A percentile compares a stretch with the other conserved stretches of the same genome.
phyloP scores from a whole-genome alignment of 2,113 vertebrate species.

The Trinectes maculatus region DNA sequence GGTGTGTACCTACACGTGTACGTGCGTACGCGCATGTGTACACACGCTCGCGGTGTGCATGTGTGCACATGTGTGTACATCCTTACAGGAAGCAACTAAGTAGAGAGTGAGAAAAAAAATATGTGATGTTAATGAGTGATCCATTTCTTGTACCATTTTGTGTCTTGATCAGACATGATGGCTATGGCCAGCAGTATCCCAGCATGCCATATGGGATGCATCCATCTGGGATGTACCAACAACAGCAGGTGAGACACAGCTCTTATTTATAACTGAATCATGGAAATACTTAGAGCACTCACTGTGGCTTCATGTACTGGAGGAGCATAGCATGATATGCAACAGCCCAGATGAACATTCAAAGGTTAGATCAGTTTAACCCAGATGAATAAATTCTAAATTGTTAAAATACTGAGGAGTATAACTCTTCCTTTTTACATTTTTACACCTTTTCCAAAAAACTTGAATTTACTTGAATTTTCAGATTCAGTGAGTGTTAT shows the following conservation, averaged over 20 bases:
- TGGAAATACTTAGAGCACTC: neutral
- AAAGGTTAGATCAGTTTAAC: neutral
- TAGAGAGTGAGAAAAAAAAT: neutral
- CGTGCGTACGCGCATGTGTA: too few relatives aligned
- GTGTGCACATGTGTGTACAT: too few relatives aligned
- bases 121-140: neutral
- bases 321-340: neutral
- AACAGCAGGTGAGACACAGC: conserved; percentile 89
- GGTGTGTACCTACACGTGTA: too few relatives aligned
- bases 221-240: conserved; percentile 94
- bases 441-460: neutral
- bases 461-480: too few relatives aligned
- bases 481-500: neutral
- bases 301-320: neutral
- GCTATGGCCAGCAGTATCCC: conserved; percentile 94
- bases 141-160: neutral
- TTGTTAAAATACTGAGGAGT: neutral
- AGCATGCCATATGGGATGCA: conserved; percentile 91
- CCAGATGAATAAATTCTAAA: neutral
- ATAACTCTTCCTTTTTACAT: neutral
- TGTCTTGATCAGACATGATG: conserved; percentile 86
- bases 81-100: too few relatives aligned
- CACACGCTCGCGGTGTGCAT: too few relatives aligned
- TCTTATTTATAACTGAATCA: neutral
- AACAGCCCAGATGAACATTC: neutral